Conservation (phyloP, 2,113 vertebrate genomes). For the Callocephalon fimbriatum region DNA sequence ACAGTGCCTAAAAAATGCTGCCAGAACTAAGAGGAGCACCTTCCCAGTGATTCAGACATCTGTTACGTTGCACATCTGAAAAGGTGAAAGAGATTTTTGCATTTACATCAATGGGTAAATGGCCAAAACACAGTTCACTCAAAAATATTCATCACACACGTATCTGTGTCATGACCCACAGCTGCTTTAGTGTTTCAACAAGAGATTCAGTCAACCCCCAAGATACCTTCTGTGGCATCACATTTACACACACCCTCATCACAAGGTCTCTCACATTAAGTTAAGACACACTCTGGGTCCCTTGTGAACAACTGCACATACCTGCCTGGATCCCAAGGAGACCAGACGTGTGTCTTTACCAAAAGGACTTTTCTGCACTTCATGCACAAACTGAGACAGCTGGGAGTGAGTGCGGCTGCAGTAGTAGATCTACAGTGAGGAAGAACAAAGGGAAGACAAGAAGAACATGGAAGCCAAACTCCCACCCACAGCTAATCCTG, state of each 20-base stretch:
- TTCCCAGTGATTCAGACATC: not conserved
- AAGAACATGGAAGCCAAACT: not conserved
- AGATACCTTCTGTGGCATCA: not conserved
- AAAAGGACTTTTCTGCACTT: slow-evolving; percentile 95
- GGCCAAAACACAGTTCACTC: not conserved
- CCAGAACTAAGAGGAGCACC: not conserved
- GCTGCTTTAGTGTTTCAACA: not conserved
- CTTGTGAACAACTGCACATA: slow-evolving; percentile 22
- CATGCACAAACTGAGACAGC: slow-evolving; percentile 92
- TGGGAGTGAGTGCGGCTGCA: slow-evolving; percentile 98
- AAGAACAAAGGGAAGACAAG: not conserved
- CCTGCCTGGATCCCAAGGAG: slow-evolving; percentile 92
- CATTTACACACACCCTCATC: not conserved
- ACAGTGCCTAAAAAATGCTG: not conserved
- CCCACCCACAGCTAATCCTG: not conserved
- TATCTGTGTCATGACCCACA: accelerated
- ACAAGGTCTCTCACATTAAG: not conserved
- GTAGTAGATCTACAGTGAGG: slow-evolving; percentile 89
- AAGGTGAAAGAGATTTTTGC: not conserved
- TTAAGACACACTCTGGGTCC: not conserved
- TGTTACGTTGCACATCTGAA: not conserved
- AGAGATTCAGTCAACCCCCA: not conserved
- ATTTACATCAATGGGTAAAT: not conserved
- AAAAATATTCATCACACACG: accelerated
- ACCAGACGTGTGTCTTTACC: slow-evolving; percentile 85